Evolutionary conservation across 2,113 vertebrate species (phyloP), one percentile per base, ranked within the genome.

Genomic region (Hydropotes inermis): DNA sequence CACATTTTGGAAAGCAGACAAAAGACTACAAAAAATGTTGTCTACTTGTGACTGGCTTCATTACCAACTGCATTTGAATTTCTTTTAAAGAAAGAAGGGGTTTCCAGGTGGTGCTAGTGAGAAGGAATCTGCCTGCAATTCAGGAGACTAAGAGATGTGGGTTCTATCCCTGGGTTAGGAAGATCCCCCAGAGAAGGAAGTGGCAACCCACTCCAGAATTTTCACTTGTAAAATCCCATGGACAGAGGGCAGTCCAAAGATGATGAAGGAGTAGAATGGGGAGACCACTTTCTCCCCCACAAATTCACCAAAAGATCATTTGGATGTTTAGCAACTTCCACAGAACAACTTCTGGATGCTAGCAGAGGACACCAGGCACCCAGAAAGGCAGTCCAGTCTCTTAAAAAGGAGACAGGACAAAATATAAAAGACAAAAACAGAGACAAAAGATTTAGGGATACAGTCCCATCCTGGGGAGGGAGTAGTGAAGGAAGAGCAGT

Each of bases 151-250:
- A 64, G 61, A n/a, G 15, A 64, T 64, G 16, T 64, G 30, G 30
- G 61, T 64, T 64, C 30, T 64, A 64, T 64, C 15, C 61, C 30
- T 64, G 33, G 30, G 15, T 64, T 30, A 64, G 61, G 30, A 64
- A 64, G 15, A 64, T 64, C 7, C 61, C 28, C 30, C 7, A 64
- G 33, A 64, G 15, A 64, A 64, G 33, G 7, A 64, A 64, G 61
- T 64, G 33, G 16, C 33, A n/a, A n/a, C 30, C 30, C 7, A n/a
- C 15, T n/a, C 61, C 61, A n/a, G 61, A n/a, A 64, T 64, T 64
- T 15, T 64, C 0, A 0, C 30, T 33, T 64, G 15, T n/a, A 64
- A 64, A 64, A 64, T 8, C 16, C 61, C 3, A 4, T n/a, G 61
- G 61, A n/a, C 61, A 64, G 33, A 64, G 61, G 15, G 16, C 17